A percentile compares a stretch with the other conserved stretches of the same genome.
phyloP scores from a whole-genome alignment of 2,113 vertebrate genomes.

The Chionomys nivalis region DNA sequence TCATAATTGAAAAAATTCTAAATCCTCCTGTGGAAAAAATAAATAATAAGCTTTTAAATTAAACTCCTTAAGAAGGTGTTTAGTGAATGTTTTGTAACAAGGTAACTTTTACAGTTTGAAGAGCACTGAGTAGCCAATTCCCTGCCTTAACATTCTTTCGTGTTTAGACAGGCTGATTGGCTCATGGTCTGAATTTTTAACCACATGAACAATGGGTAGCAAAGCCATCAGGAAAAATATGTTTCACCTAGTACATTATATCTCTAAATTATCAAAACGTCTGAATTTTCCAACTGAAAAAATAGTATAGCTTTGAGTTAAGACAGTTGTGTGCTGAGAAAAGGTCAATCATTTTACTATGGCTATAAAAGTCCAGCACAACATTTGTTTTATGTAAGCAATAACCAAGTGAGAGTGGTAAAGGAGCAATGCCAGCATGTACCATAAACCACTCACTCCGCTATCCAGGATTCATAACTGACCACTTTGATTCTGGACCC shows the following conservation, averaged over 20 bases:
- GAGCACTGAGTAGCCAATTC: background rate
- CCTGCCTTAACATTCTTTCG: conserved; percentile 39
- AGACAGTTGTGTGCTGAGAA: background rate
- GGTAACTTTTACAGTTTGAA: background rate
- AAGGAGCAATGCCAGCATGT: background rate
- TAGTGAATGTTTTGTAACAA: background rate
- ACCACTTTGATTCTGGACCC: background rate
- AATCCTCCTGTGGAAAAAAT: conserved; percentile 30
- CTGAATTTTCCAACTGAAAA: conserved; percentile 1
- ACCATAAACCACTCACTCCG: background rate
- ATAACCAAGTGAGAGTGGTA: background rate
- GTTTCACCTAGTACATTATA: conserved; percentile 4
- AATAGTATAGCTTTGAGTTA: background rate
- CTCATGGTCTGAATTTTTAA: conserved; percentile 39
- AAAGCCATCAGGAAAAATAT: conserved; percentile 25
- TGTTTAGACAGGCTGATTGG: conserved; percentile 18
- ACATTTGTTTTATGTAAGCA: background rate
- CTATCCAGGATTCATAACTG: background rate
- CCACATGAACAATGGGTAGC: background rate
- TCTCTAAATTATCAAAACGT: background rate
- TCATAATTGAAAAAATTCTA: background rate
- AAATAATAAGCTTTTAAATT: conserved; percentile 22
- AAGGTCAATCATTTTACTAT: background rate
- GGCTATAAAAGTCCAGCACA: background rate
- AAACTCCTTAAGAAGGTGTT: background rate